phyloP scores from a whole-genome alignment of 2,888 invertebrate species.

The Sympetrum striolatum region DNA sequence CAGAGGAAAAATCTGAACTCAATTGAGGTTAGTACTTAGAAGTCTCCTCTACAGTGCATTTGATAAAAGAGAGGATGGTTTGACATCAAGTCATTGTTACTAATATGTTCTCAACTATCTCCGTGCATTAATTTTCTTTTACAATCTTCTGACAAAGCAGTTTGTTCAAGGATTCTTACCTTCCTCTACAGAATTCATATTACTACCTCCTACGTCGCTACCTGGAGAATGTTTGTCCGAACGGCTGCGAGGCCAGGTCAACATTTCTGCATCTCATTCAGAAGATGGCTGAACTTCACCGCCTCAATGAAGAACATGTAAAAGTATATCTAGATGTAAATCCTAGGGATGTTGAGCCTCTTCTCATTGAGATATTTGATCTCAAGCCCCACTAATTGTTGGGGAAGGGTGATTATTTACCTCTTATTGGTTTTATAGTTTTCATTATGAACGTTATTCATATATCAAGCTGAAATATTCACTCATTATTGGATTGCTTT shows the following conservation, averaged over 20 bases:
- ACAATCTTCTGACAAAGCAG: too few species aligned
- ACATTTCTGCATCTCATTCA: slow-evolving; percentile 87
- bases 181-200: slow-evolving; percentile 76
- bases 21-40: too few species aligned
- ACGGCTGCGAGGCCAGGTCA: slow-evolving; percentile 86
- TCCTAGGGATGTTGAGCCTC: slow-evolving; percentile 88
- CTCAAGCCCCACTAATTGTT: slow-evolving; percentile 67
- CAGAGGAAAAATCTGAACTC: too few species aligned
- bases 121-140: too few species aligned
- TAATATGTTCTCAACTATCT: too few species aligned
- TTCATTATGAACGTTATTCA: not conserved
- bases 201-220: slow-evolving; percentile 86
- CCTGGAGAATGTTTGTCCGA: slow-evolving; percentile 77
- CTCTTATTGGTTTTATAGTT: not conserved
- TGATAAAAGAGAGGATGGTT: too few species aligned
- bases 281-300: slow-evolving; percentile 88
- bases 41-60: too few species aligned
- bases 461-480: not conserved
- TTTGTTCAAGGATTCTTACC: too few species aligned
- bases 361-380: slow-evolving; percentile 95
- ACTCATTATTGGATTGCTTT: not conserved
- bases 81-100: too few species aligned
- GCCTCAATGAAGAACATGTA: slow-evolving; percentile 89
- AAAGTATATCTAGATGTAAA: slow-evolving; percentile 92
- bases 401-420: not conserved